Percentiles rank a stretch among this genome's conserved stretches.
These are phyloP conservation scores for Entomobrya proxima DNA, from an alignment of 2,888 invertebrate genomes.

Conservation along the genomic window DNA sequence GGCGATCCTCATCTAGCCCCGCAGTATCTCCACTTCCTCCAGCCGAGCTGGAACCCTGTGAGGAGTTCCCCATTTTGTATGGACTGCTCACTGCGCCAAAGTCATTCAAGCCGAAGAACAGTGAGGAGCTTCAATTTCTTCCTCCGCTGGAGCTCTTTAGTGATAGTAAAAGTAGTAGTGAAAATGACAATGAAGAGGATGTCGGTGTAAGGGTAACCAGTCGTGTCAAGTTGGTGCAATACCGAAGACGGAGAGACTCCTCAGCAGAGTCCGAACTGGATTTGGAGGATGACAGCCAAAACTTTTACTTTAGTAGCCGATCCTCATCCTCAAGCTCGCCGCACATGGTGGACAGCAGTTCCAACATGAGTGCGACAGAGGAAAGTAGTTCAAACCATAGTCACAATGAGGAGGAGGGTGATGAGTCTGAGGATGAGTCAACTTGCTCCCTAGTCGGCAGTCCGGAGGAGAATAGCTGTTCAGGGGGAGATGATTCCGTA, in stretches of 20 bases:
- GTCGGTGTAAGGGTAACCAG: constrained; percentile 33
- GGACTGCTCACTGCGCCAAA: constrained; percentile 70
- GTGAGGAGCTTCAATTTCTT: constrained; percentile 52
- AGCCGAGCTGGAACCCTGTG: constrained; percentile 68
- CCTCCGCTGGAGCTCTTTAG: constrained; percentile 35
- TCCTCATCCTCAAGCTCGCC: constrained; percentile 30
- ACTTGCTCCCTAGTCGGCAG: constrained; percentile 20
- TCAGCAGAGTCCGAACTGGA: constrained; percentile 24
- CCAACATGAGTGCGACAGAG: constrained; percentile 47
- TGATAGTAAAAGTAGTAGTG: neutral
- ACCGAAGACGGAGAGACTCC: neutral
- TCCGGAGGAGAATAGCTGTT: constrained; percentile 40
- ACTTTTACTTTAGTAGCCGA: constrained; percentile 46
- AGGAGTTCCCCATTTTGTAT: constrained; percentile 72
- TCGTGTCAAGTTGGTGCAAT: constrained; percentile 35
- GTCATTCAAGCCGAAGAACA: constrained; percentile 64
- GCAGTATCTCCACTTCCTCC: constrained; percentile 16
- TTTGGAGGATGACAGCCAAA: constrained; percentile 61
- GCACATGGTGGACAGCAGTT: constrained; percentile 49
- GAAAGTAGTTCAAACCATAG: constrained; percentile 8
- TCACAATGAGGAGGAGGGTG: neutral
- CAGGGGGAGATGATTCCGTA: constrained; percentile 39
- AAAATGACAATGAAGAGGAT: neutral
- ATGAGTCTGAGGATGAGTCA: constrained; percentile 44
- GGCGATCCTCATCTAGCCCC: constrained; percentile 20